Evolutionary conservation across 1,140 invertebrate genomes (phyloP).

Genomic region (Calliopsis andreniformis): DNA sequence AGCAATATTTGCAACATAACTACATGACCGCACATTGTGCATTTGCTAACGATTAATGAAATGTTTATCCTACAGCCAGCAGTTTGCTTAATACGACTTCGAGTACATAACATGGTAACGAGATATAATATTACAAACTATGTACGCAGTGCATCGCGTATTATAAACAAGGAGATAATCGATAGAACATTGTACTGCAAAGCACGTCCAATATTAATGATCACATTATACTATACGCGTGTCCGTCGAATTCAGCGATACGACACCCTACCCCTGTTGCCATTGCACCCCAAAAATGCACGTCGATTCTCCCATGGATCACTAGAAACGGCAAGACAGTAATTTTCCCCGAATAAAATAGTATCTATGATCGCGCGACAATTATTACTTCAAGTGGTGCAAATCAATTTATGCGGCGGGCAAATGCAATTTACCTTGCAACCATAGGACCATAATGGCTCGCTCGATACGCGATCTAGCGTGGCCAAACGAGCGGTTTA

Average conservation of each 20-base stretch:
- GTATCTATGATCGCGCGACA: neutral
- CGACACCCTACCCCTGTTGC: too few species aligned
- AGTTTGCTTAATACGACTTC: constrained; percentile 15
- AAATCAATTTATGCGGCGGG: constrained; percentile 1
- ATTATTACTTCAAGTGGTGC: neutral
- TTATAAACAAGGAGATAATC: constrained; percentile 31
- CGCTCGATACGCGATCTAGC: constrained; percentile 15
- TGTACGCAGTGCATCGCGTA: neutral
- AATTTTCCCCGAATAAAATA: too few species aligned
- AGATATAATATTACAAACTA: constrained; percentile 22
- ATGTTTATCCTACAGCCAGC: neutral
- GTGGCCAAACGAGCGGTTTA: constrained; percentile 18
- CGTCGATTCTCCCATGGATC: too few species aligned
- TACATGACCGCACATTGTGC: neutral
- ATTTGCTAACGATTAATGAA: constrained; percentile 3
- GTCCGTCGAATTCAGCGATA: neutral
- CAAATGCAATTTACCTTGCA: neutral
- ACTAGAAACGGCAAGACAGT: too few species aligned
- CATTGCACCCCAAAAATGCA: too few species aligned
- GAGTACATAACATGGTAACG: constrained; percentile 5
- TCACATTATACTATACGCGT: neutral
- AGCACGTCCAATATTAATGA: constrained; percentile 3
- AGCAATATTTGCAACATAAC: neutral
- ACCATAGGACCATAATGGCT: constrained; percentile 19
- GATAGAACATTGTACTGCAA: constrained; percentile 18